Percentiles rank a stretch among this genome's conserved stretches.
phyloP scores from a whole-genome alignment of 37 sponge, comb jelly and placozoan species.

The Sycon ciliatum region DNA sequence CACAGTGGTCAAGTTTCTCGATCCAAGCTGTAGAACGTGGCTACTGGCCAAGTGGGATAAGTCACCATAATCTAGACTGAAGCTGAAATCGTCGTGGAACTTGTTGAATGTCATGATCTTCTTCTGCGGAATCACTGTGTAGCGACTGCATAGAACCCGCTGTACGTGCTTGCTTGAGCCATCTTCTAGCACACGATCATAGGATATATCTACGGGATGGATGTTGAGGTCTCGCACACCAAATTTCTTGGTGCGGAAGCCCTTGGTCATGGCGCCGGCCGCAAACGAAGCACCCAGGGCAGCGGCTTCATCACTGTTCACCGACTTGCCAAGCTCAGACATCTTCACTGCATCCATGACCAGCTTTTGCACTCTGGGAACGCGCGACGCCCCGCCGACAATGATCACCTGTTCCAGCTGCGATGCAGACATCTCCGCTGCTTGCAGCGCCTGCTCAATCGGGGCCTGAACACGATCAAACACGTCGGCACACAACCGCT shows the following conservation, averaged over 20 bases:
- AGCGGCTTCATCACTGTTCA: slow-evolving; percentile 93
- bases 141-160: slow-evolving; percentile 73
- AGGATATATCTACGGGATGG: slow-evolving; percentile 71
- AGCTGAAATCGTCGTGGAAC: slow-evolving; percentile 54
- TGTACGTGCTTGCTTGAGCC: slow-evolving; percentile 22
- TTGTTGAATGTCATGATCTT: slow-evolving; percentile 96
- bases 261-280: slow-evolving; percentile 62
- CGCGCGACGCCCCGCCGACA: slow-evolving; percentile 83
- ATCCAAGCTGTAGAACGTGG: slow-evolving; percentile 29
- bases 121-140: slow-evolving; percentile 82
- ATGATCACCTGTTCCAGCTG: slow-evolving; percentile 79
- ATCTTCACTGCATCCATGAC: slow-evolving; percentile 54
- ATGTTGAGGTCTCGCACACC: slow-evolving; percentile 69
- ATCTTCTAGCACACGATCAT: slow-evolving; percentile 5
- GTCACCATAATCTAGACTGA: slow-evolving; percentile 62
- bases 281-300: slow-evolving; percentile 91
- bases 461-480: slow-evolving; percentile 55
- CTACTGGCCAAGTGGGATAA: slow-evolving; percentile 1
- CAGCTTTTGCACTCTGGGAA: slow-evolving; percentile 76
- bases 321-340: slow-evolving; percentile 78
- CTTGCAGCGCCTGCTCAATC: slow-evolving; percentile 55
- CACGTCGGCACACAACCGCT: slow-evolving; percentile 70
- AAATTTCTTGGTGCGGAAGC: slow-evolving; percentile 80
- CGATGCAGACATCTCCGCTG: slow-evolving; percentile 60
- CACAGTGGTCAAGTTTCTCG: slow-evolving; percentile 44